Evolutionary conservation across 2,888 invertebrate species (phyloP), one percentile per base, ranked within the genome.

Genomic region (Tupiocoris notatus): DNA sequence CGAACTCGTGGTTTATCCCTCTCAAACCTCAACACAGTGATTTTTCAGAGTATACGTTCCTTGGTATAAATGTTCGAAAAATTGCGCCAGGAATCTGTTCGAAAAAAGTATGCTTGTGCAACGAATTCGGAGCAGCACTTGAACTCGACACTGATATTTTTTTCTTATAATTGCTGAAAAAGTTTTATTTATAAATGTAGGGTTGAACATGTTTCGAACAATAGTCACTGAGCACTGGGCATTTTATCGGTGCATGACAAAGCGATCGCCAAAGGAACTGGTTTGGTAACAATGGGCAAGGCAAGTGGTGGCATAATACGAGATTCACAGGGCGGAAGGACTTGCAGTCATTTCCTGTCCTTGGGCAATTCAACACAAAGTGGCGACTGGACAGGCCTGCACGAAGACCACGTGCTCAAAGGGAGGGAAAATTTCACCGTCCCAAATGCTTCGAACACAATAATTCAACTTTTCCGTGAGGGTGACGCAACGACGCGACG

Each of bases 271-370:
- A 12, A 39, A 12, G 39, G 12, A 39, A 3, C 12, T 3, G 39
- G 3, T 39, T 12, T 3, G 39, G 39, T 3, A 39, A 39, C 39
- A 39, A 39, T 39, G 18, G 20, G 22, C n/a, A 20, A 6, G 20
- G 20, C 39, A 39, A 39, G 39, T 39, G 39, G 39, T 12, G 12
- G 39, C 6, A 39, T 39, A 39, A 39, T 39, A 39, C 39, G 39
- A 39, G 67, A 67, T 67, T 67, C 23, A 56, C 67, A 67, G 21
- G 67, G 67, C 67, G 67, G 67, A 67, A 67, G 67, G 67, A 67
- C 67, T 56, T 67, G 67, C 67, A 67, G 54, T 56, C 67, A 67
- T 67, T 67, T 67, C 67, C 67, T 54, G 67, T 67, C 56, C 67
- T 67, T 57, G 67, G 22, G 56, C 67, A 67, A 67, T 67, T 67